Evolutionary conservation across 1,140 invertebrate species (phyloP).

Genomic region (Diorhabda carinulata): DNA sequence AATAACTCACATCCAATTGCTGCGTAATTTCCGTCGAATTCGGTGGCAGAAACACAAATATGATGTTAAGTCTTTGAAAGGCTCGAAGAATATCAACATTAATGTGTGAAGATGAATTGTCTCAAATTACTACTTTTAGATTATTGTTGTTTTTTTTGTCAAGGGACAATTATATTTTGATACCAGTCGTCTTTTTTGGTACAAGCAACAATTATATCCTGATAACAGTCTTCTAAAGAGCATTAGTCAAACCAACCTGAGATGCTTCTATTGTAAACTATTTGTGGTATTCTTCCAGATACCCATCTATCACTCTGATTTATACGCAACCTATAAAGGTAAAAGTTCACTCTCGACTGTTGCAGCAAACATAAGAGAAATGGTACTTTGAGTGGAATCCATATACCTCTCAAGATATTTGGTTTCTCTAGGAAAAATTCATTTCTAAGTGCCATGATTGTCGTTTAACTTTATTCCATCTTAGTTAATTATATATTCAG

Average conservation of each 20-base stretch:
- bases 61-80: constrained; percentile 41
- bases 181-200: too few species aligned
- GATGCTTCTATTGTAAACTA: constrained; percentile 38
- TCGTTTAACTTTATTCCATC: neutral
- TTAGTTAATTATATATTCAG: neutral
- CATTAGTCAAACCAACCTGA: constrained; percentile 43
- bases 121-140: constrained; percentile 7
- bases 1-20: constrained; percentile 21
- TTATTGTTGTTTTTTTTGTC: neutral
- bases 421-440: neutral
- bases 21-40: constrained; percentile 45
- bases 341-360: too few species aligned
- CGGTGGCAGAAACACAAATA: constrained; percentile 44
- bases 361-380: neutral
- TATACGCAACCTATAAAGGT: too few species aligned
- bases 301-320: constrained; percentile 18
- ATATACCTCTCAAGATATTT: neutral
- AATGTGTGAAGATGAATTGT: neutral
- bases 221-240: constrained; percentile 29
- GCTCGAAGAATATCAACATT: constrained; percentile 9
- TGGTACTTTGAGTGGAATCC: neutral
- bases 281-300: constrained; percentile 38
- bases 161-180: neutral
- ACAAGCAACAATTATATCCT: neutral
- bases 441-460: neutral